A percentile compares a stretch with the other conserved stretches of the same genome.
Evolutionary conservation across 2,888 invertebrate genomes (phyloP).

Genomic region (Nephrotoma flavescens): DNA sequence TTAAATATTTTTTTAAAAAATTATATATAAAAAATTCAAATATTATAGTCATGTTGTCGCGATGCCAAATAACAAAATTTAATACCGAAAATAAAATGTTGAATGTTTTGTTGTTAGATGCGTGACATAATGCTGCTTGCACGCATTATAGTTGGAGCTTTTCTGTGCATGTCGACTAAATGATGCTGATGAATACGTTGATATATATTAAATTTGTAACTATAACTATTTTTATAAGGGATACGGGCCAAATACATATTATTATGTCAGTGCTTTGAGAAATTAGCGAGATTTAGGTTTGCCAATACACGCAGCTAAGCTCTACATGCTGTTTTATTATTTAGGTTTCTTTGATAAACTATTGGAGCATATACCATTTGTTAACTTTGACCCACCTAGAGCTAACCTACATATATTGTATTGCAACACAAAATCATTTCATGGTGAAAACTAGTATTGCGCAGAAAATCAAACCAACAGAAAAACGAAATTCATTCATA

Average conservation of each 20-base stretch:
- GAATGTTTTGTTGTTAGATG: background rate
- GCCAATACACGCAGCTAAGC: no score
- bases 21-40: background rate
- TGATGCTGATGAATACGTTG: no score
- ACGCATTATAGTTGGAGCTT: background rate
- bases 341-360: no score
- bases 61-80: background rate
- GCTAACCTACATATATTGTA: background rate
- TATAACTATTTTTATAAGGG: no score
- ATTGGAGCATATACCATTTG: no score
- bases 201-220: no score
- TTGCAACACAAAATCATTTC: background rate
- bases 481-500: background rate
- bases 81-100: background rate
- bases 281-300: no score
- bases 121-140: background rate
- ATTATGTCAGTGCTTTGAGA: no score
- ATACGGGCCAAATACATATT: no score
- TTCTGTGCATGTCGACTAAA: no score
- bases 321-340: no score
- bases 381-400: background rate
- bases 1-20: background rate
- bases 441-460: constrained; percentile 3
- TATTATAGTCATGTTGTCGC: background rate
- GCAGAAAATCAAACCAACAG: background rate